Evolutionary conservation across 2,888 invertebrate genomes (phyloP), one percentile per base, ranked within the genome.

Genomic region (Sphinx pinastri): DNA sequence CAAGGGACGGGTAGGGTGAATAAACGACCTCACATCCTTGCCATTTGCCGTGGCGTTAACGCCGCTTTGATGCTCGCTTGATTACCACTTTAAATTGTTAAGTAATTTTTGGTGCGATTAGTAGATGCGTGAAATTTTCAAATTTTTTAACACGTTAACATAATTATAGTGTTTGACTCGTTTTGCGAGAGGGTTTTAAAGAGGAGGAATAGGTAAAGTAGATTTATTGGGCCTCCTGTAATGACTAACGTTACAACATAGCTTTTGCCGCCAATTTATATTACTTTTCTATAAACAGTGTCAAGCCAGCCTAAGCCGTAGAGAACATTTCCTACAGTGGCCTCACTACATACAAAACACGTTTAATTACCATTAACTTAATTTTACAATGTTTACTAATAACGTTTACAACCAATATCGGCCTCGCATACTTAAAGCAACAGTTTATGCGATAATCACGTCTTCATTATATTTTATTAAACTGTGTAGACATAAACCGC

Each of bases 91-190:
- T 63, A 63, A 63, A 63, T 63, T 12, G 16, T 47, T 63, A 19
- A 63, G 19, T 63, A 16, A 63, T 47, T 63, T 63, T 47, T 63
- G 60, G 60, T 63, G 16, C 60, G 60, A n/a, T 63, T 63, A 63
- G 16, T 47, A 13, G 11, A 38, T 7, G 47, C 47, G 47, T 31
- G 31, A 31, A 55, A 13, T 31, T 10, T 16, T 58, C 3, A 4
- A 16, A 31, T 25, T 25, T 51, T 8, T 58, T 58, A 31, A 63
- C 12, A 63, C 12, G 14, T n/a, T 45, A 45, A 10, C 57, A 25
- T 57, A 57, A 57, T 25, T 57, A 25, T 19, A 57, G 11, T 13
- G 59, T 38, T 4, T 16, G 6, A 55, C 7, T 16, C 54, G 13
- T 55, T 16, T 55, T 7, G 14, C 7, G 4, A 52, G 13, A 14